These are phyloP conservation scores for Phthorimaea operculella DNA, from an alignment of 1,140 invertebrate species.

Conservation along the genomic window DNA sequence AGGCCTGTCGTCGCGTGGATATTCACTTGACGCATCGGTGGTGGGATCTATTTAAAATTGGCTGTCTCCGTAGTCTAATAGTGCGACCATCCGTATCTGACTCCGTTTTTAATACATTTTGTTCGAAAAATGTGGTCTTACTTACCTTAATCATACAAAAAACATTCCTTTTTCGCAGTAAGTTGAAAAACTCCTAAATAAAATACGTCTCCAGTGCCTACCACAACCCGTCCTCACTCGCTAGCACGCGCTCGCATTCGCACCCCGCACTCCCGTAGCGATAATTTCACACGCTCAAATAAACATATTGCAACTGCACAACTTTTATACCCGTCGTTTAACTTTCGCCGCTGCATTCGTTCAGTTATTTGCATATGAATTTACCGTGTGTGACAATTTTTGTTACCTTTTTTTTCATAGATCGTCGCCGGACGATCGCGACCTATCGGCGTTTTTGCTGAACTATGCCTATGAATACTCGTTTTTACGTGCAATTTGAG, in stretches of 20 bases:
- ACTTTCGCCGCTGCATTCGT: conserved; percentile 38
- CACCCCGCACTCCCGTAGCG: not conserved
- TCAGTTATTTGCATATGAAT: conserved; percentile 57
- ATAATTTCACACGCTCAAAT: conserved; percentile 35
- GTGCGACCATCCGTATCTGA: no score
- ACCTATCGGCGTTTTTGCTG: not conserved
- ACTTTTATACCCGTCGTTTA: conserved; percentile 45
- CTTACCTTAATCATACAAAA: no score
- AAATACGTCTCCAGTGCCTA: no score
- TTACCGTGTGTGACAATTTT: conserved; percentile 37
- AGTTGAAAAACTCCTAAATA: no score
- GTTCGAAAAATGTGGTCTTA: no score
- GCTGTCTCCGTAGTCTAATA: conserved; percentile 28
- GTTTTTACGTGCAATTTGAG: not conserved
- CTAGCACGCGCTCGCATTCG: not conserved
- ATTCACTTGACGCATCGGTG: conserved; percentile 57
- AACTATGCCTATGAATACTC: conserved; percentile 1
- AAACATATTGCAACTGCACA: conserved; percentile 34
- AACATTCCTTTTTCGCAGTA: no score
- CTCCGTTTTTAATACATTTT: no score
- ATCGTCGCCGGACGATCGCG: conserved; percentile 22
- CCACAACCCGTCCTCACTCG: no score
- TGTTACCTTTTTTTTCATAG: conserved; percentile 33
- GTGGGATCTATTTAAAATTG: conserved; percentile 64
- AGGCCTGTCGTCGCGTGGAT: conserved; percentile 45